Percentiles rank a stretch among this genome's conserved stretches.
phyloP scores from a whole-genome alignment of 2,888 invertebrate species.

The Apamea sordens region DNA sequence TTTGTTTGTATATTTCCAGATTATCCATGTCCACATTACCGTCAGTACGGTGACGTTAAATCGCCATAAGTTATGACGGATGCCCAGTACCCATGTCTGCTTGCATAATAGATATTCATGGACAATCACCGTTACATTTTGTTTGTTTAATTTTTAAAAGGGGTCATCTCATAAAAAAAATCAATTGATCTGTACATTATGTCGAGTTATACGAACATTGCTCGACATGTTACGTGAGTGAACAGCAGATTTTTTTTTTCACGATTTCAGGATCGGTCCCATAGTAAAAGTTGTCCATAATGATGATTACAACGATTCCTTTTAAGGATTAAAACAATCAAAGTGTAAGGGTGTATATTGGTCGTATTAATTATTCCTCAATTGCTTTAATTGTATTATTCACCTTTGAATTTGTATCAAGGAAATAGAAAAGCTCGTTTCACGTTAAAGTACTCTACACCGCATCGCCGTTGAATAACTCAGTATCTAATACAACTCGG shows the following conservation, averaged over 20 bases:
- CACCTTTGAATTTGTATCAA: constrained; percentile 21
- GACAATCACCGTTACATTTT: too few relatives aligned
- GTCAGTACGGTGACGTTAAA: neutral
- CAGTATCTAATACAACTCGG: constrained; percentile 5
- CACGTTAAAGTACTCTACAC: constrained; percentile 4
- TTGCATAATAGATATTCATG: constrained; percentile 1
- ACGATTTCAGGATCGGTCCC: too few relatives aligned
- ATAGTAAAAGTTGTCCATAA: too few relatives aligned
- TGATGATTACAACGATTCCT: too few relatives aligned
- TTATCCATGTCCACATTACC: neutral
- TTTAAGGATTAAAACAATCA: too few relatives aligned
- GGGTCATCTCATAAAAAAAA: too few relatives aligned
- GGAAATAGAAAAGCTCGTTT: constrained; percentile 8
- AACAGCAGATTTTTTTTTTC: too few relatives aligned
- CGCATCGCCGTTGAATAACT: constrained; percentile 22
- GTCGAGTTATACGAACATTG: too few relatives aligned
- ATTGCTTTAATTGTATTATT: neutral
- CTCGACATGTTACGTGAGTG: too few relatives aligned
- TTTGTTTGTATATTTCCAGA: constrained; percentile 17
- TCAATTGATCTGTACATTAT: too few relatives aligned
- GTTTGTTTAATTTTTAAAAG: too few relatives aligned
- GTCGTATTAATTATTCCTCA: neutral
- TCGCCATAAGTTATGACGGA: neutral
- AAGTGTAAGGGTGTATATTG: too few relatives aligned
- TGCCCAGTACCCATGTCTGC: neutral